These are phyloP conservation scores for Actinernus sp. DNA, from an alignment of 92 coral and sea anemone genomes.

Conservation along the genomic window DNA sequence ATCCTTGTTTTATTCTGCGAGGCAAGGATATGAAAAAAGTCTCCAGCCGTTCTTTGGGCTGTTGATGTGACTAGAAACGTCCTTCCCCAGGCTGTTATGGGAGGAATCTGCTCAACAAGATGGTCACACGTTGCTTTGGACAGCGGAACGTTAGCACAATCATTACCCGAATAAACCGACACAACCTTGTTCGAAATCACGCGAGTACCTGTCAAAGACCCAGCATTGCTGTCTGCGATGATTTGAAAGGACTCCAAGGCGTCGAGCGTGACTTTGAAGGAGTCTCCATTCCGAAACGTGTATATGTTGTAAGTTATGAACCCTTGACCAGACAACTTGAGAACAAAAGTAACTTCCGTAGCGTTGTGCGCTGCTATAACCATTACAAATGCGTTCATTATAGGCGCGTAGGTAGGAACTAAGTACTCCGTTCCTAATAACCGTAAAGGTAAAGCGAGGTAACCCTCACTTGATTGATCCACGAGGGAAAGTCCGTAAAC, in stretches of 20 bases:
- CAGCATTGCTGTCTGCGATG: constrained; percentile 33
- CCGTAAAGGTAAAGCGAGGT: constrained; percentile 79
- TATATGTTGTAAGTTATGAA: constrained; percentile 2
- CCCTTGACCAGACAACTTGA: constrained; percentile 30
- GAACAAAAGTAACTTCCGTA: constrained; percentile 53
- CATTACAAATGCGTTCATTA: constrained; percentile 52
- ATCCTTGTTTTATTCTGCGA: constrained; percentile 68
- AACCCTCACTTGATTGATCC: constrained; percentile 69
- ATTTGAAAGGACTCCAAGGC: constrained; percentile 77
- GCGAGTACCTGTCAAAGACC: constrained; percentile 72
- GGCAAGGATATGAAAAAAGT: constrained; percentile 75
- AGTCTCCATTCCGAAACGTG: constrained; percentile 42
- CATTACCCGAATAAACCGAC: constrained; percentile 91
- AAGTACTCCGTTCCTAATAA: constrained; percentile 64
- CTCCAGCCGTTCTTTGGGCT: constrained; percentile 44
- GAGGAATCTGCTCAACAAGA: constrained; percentile 90
- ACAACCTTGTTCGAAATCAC: constrained; percentile 72
- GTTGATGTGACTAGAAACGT: constrained; percentile 74
- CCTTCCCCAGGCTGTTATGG: constrained; percentile 76
- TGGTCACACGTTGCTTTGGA: constrained; percentile 60
- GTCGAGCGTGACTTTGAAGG: constrained; percentile 42
- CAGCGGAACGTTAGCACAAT: constrained; percentile 79
- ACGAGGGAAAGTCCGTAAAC: constrained; percentile 63
- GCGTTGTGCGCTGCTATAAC: constrained; percentile 70
- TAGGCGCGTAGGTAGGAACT: constrained; percentile 70